Percentiles rank a stretch among this genome's conserved stretches.
phyloP scores from a whole-genome alignment of 2,797 vertebrate species.

The Pseudochromis fuscus region DNA sequence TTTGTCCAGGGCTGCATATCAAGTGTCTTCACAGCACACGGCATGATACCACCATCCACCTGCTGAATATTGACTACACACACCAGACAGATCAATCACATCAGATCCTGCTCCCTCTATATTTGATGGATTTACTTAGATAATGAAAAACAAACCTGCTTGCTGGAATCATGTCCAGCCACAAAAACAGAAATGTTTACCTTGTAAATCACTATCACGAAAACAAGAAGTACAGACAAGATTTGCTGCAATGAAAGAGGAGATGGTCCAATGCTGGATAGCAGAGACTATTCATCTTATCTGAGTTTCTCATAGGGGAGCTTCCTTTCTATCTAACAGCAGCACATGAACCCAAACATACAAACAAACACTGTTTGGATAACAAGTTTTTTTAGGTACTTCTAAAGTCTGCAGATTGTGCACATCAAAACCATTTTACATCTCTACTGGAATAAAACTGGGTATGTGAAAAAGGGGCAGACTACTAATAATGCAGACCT shows the following conservation, averaged over 20 bases:
- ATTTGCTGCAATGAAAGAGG: slow-evolving; percentile 51
- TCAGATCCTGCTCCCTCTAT: slow-evolving; percentile 52
- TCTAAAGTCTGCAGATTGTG: no score
- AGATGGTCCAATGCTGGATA: slow-evolving; percentile 23
- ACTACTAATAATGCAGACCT: background rate
- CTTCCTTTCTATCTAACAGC: slow-evolving; percentile 40
- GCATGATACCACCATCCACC: slow-evolving; percentile 51
- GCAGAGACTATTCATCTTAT: slow-evolving; percentile 48
- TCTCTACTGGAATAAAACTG: background rate
- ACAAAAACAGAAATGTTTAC: slow-evolving; percentile 56
- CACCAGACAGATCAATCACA: slow-evolving; percentile 64
- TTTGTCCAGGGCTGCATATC: slow-evolving; percentile 65
- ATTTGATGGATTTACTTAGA: slow-evolving; percentile 55
- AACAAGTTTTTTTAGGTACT: no score
- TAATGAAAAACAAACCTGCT: slow-evolving; percentile 61
- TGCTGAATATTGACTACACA: slow-evolving; percentile 58
- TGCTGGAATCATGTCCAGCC: slow-evolving; percentile 40
- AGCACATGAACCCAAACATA: slow-evolving; percentile 4
- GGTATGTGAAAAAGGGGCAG: background rate
- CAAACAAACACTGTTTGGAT: no score
- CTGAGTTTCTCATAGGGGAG: slow-evolving; percentile 45
- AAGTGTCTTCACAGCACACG: slow-evolving; percentile 56
- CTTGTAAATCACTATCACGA: slow-evolving; percentile 46
- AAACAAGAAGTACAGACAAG: slow-evolving; percentile 31
- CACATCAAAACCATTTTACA: background rate